phyloP scores from a whole-genome alignment of 2,113 vertebrate species.

The Myrmecophaga tridactyla region DNA sequence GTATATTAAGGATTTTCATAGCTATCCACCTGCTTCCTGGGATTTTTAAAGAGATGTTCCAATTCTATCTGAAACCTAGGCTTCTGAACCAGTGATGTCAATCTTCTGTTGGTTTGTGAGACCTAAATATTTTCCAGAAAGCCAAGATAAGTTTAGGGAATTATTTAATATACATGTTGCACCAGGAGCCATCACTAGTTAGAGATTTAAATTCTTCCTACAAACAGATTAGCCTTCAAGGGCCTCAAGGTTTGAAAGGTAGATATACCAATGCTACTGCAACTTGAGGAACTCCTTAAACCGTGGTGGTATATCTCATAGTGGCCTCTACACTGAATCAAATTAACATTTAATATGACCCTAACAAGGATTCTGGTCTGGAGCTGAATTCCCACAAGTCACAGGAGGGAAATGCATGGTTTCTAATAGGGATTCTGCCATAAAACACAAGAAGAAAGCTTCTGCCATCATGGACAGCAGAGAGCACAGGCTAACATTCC shows the following conservation, averaged over 20 bases:
- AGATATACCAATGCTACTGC: accelerated
- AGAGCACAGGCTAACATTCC: accelerated
- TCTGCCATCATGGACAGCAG: neutral
- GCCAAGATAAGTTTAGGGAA: neutral
- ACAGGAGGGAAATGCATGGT: accelerated
- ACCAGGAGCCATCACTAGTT: neutral
- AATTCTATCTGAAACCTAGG: neutral
- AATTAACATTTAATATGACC: neutral
- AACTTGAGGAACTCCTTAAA: neutral
- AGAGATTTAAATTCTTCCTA: neutral
- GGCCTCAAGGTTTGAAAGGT: accelerated
- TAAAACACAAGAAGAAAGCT: neutral
- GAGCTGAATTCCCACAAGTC: neutral
- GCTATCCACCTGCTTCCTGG: neutral
- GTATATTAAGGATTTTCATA: neutral
- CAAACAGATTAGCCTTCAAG: no score
- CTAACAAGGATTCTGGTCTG: neutral
- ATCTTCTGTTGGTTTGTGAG: neutral
- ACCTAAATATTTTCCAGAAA: neutral
- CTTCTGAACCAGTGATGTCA: neutral
- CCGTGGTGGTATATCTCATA: neutral
- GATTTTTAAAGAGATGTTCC: neutral
- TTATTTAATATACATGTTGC: neutral
- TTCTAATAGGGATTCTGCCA: neutral
- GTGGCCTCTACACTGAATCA: neutral